phyloP scores from a whole-genome alignment of 2,888 invertebrate genomes.

The Agrochola circellaris region DNA sequence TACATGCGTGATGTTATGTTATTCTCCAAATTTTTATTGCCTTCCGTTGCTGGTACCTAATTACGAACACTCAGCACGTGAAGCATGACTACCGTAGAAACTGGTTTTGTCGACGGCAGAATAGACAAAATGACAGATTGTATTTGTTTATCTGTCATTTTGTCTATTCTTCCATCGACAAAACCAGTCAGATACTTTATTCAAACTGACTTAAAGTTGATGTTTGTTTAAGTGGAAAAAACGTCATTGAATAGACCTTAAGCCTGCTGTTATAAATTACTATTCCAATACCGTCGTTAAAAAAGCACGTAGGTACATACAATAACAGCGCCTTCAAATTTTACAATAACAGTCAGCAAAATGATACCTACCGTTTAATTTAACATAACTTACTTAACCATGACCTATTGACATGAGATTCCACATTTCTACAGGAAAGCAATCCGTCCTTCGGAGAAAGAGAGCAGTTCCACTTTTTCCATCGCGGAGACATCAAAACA shows the following conservation, averaged over 20 bases:
- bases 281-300: background rate
- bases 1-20: background rate
- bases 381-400: background rate
- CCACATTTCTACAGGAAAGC: constrained; percentile 19
- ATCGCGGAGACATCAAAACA: constrained; percentile 76
- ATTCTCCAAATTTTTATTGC: background rate
- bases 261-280: background rate
- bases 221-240: too few species aligned
- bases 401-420: background rate
- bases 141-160: too few species aligned
- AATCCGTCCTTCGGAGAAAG: background rate
- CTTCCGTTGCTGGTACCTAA: background rate
- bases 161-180: too few species aligned
- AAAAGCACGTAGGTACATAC: background rate
- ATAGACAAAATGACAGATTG: too few species aligned
- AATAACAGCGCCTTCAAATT: background rate
- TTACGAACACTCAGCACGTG: background rate
- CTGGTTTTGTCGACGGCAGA: too few species aligned
- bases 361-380: background rate
- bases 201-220: too few species aligned
- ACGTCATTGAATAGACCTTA: too few species aligned
- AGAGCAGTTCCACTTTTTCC: constrained; percentile 30
- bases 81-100: too few species aligned
- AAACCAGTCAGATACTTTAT: background rate
- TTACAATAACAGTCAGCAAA: background rate